Evolutionary conservation across 2,888 invertebrate species (phyloP), one percentile per base, ranked within the genome.

Genomic region (Calliphora vomitoria): DNA sequence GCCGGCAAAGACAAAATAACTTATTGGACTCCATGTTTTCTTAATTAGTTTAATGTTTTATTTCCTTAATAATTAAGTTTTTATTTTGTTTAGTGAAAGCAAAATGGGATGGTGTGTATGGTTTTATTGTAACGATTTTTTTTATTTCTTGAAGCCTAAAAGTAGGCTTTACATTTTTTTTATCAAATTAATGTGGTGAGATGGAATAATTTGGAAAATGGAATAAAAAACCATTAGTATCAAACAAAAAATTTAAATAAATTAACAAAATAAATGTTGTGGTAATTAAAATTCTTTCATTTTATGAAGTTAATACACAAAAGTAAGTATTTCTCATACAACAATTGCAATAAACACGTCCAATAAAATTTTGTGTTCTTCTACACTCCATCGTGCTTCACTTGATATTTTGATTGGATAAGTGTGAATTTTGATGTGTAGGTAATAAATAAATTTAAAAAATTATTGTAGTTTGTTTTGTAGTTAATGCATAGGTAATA

Each of bases 11-110:
- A 82, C 94, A 97, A 90, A 96, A 96, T 90, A 94, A 94, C 89
- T 94, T 97, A 71, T 96, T 97, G 92, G 95, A 96, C 94, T 97
- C 97, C 15, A 97, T 97, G 97, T 97, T 97, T 94, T 92, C 92
- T 47, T 93, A 90, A 89, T 58, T 58, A 35, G 18, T 18, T 47
- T 62, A 25, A 20, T 41, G 18, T 47, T 35, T 41, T n/a, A n/a
- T n/a, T n/a, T n/a, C n/a, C n/a, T 58, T 58, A 25, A 31, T 5
- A 13, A 15, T 60, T 55, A 55, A 5, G 18, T 55, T 18, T 53
- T 53, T 53, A 18, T n/a, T 53, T 6, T 18, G 6, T 53, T 53
- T 47, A 50, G 15, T 15, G 0, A 8, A 20, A 8, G 55, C 11
- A 11, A 44, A 20, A 18, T 55, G 8, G 8, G 1, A 38, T 58